Evolutionary conservation across 2,113 vertebrate species (phyloP), one percentile per base, ranked within the genome.

Genomic region (Oryzias celebensis): DNA sequence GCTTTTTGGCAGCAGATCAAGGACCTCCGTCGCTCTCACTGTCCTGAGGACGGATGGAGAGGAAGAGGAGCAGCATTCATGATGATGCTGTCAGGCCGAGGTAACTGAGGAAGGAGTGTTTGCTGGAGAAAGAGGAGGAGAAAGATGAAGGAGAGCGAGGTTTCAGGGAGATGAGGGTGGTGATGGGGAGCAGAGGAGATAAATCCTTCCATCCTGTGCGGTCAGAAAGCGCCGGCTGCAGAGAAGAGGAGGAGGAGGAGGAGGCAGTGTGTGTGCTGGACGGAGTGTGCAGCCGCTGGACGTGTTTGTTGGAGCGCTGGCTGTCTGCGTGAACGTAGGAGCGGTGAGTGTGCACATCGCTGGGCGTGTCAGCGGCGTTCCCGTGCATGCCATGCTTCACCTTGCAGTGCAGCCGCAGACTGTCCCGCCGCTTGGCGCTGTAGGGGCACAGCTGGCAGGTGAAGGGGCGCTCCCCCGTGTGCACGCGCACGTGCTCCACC

Each of bases 401-500:
- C 92, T 95, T 96, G 92, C 95, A 96, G 95, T 99, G 96, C 88
- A 99, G 94, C 72, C 97, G 96, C 90, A 99, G 95, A 94, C 98
- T 99, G 96, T 99, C 97, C 91, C 98, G 93, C 91, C 97, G 92
- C 88, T 98, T 98, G 94, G 96, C 98, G 93, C 97, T 97, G 91
- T 99, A 99, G 79, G 95, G 94, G 93, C 97, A 99, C 88, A 96
- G 96, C 91, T 94, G 93, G 92, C 97, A 99, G 93, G 94, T 96
- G 93, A 98, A 99, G 77, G 97, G 97, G 78, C 96, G 94, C 91
- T 98, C 97, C 1, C 97, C 97, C 0, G 97, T 99, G 94, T 99
- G 97, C 81, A 99, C 97, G 2, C 96, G 97, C 85, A 98, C 95
- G 26, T 99, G 97, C 87, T 98, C 97, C 53, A 97, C 97, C 89